Percentiles rank a stretch among this genome's conserved stretches.
Evolutionary conservation across 53 echinoderm and acorn worm genomes (phyloP).

Genomic region (Mesocentrotus franciscanus): DNA sequence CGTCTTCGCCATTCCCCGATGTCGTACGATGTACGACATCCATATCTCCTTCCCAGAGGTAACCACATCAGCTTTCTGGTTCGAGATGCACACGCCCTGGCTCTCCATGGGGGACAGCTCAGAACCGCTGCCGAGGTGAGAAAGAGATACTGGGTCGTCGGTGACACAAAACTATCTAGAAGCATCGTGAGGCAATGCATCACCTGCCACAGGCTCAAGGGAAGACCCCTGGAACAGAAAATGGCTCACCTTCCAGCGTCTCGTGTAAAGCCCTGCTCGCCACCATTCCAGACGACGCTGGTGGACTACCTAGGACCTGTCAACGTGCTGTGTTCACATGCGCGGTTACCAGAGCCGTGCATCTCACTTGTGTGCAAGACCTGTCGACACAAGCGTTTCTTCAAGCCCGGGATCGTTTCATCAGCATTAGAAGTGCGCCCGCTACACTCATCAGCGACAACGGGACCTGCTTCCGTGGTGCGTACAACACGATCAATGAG

Average conservation of each 20-base stretch:
- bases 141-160: slow-evolving; percentile 74
- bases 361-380: slow-evolving; percentile 77
- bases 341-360: slow-evolving; percentile 70
- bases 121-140: slow-evolving; percentile 73
- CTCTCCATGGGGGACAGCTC: slow-evolving; percentile 75
- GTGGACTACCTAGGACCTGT: slow-evolving; percentile 79
- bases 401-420: slow-evolving; percentile 79
- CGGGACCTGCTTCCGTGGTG: slow-evolving; percentile 78
- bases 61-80: slow-evolving; percentile 70
- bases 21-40: background rate
- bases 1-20: background rate
- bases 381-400: slow-evolving; percentile 76
- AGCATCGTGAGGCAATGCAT: slow-evolving; percentile 71
- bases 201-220: slow-evolving; percentile 71
- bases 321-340: slow-evolving; percentile 75
- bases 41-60: background rate
- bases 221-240: slow-evolving; percentile 75
- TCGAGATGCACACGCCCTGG: slow-evolving; percentile 55
- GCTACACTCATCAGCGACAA: slow-evolving; percentile 71
- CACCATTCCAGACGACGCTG: slow-evolving; percentile 77
- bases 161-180: slow-evolving; percentile 65
- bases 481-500: slow-evolving; percentile 75
- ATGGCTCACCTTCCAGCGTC: slow-evolving; percentile 83
- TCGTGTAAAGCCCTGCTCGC: slow-evolving; percentile 72
- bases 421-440: slow-evolving; percentile 80